Conservation (phyloP, 2,797 vertebrate genomes). For the Dermochelys coriacea region DNA sequence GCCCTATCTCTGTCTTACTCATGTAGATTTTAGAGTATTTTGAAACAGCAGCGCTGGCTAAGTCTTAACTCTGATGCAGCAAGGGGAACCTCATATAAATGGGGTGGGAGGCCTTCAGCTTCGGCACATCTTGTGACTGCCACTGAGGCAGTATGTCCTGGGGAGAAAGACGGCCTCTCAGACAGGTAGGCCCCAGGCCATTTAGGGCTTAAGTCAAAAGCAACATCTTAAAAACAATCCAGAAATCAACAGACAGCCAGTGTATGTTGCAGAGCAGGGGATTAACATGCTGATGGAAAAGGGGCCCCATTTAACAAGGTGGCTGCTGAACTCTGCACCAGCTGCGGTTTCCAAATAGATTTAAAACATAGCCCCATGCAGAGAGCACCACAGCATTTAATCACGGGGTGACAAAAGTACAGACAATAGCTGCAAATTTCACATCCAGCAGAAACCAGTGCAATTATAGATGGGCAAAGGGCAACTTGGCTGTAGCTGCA, state of each 20-base stretch:
- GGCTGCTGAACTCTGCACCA: background rate
- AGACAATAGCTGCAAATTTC: background rate
- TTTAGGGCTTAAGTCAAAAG: background rate
- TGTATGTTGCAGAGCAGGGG: background rate
- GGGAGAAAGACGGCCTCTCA: background rate
- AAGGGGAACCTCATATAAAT: background rate
- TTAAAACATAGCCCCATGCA: fast-evolving
- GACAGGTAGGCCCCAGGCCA: background rate
- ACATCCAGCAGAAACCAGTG: background rate
- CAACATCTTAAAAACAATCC: background rate
- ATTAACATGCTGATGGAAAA: background rate
- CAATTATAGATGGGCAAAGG: background rate
- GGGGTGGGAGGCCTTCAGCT: background rate
- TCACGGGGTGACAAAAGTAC: fast-evolving
- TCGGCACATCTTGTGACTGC: background rate
- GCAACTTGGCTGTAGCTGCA: background rate
- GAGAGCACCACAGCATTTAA: background rate
- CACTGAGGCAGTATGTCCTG: background rate
- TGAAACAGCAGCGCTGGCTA: background rate
- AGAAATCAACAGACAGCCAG: background rate
- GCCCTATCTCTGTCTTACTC: background rate
- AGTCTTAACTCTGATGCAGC: background rate
- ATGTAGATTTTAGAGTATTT: background rate
- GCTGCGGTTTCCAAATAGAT: background rate
- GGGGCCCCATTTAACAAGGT: background rate